These are phyloP conservation scores for Corydoras maculifer DNA, from an alignment of 2,113 vertebrate species.

Conservation along the genomic window DNA sequence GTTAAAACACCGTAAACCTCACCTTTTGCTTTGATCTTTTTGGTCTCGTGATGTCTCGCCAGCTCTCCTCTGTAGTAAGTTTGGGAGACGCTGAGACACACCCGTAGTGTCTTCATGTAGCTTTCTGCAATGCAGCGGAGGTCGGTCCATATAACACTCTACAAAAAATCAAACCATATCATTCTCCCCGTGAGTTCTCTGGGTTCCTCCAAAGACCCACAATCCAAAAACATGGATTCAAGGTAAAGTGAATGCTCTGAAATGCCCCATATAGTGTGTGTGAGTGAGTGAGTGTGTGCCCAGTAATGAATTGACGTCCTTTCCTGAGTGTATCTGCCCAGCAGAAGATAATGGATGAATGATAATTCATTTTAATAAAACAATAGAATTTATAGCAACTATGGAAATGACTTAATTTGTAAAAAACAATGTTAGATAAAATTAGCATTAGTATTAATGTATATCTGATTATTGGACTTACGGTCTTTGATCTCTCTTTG, in stretches of 20 bases:
- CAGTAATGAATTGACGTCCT: no score
- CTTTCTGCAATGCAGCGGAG: slow-evolving; percentile 70
- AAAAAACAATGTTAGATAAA: no score
- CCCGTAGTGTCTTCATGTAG: slow-evolving; percentile 77
- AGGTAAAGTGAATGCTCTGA: no score
- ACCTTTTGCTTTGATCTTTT: slow-evolving; percentile 67
- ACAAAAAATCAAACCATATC: slow-evolving; percentile 11
- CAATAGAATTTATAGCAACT: no score
- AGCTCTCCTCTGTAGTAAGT: slow-evolving; percentile 81
- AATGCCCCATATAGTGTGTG: no score
- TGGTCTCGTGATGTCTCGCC: slow-evolving; percentile 73
- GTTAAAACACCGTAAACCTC: background rate
- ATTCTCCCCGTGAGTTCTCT: background rate
- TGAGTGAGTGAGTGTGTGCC: no score
- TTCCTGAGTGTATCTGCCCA: no score
- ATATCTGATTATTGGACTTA: slow-evolving; percentile 13
- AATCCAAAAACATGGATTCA: no score
- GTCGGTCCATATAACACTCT: slow-evolving; percentile 77
- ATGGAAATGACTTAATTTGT: no score
- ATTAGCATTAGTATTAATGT: background rate
- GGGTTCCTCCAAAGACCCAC: background rate
- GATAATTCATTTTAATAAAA: no score
- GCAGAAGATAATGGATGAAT: no score
- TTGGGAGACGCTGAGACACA: slow-evolving; percentile 82
- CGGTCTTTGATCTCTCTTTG: slow-evolving; percentile 66